These are phyloP conservation scores for Hoplodrina blanda DNA, from an alignment of 2,888 invertebrate species.

Conservation along the genomic window DNA sequence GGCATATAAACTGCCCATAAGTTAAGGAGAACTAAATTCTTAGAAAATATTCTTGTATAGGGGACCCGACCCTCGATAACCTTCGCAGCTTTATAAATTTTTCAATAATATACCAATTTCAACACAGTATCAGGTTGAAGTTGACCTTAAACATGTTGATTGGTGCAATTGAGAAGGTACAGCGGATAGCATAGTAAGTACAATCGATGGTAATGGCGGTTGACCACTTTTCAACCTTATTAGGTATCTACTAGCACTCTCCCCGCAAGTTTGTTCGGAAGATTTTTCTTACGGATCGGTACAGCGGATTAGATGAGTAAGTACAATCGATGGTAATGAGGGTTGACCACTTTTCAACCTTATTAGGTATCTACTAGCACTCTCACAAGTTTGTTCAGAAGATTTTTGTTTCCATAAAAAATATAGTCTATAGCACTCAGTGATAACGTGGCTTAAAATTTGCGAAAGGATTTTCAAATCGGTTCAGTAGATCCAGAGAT, in stretches of 20 bases:
- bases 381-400: too few relatives aligned
- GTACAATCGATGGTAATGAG: background rate
- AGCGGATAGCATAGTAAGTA: slow-evolving; percentile 6
- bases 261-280: too few relatives aligned
- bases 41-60: slow-evolving; percentile 60
- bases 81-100: slow-evolving; percentile 71
- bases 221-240: too few relatives aligned
- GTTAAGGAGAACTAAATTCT: slow-evolving; percentile 66
- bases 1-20: slow-evolving; percentile 66
- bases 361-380: too few relatives aligned
- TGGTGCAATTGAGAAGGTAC: slow-evolving; percentile 44
- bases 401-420: too few relatives aligned
- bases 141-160: slow-evolving; percentile 69
- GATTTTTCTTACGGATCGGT: background rate
- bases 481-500: too few relatives aligned
- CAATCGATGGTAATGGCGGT: background rate
- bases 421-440: too few relatives aligned
- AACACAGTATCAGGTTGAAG: slow-evolving; percentile 75
- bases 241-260: too few relatives aligned
- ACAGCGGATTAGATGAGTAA: slow-evolving; percentile 10
- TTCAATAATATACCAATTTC: slow-evolving; percentile 78
- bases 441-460: too few relatives aligned
- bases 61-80: slow-evolving; percentile 62
- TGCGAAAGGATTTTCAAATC: too few relatives aligned
- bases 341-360: too few relatives aligned